Evolutionary conservation across 2,888 invertebrate genomes (phyloP).

Genomic region (Conomelus anceps): DNA sequence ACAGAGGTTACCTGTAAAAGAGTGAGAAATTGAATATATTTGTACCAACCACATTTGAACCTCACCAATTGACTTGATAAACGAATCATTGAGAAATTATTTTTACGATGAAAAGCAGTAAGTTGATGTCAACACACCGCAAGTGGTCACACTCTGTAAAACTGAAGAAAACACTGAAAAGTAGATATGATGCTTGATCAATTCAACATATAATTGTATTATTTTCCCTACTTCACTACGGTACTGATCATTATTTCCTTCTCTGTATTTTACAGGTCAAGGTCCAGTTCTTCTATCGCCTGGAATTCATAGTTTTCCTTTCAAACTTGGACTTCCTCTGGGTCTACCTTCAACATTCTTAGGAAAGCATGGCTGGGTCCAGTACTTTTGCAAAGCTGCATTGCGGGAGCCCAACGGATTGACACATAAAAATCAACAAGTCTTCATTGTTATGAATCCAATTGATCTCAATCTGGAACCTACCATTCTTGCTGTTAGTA

Average conservation of each 20-base stretch:
- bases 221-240: too few species aligned
- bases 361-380: constrained; percentile 92
- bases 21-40: too few species aligned
- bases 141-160: too few species aligned
- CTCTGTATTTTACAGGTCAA: constrained; percentile 53
- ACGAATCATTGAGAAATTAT: too few species aligned
- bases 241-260: neutral
- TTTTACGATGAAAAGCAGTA: too few species aligned
- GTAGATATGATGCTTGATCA: neutral
- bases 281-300: constrained; percentile 78
- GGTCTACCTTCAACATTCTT: constrained; percentile 88
- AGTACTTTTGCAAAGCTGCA: constrained; percentile 88
- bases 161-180: too few species aligned
- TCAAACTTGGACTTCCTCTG: constrained; percentile 82
- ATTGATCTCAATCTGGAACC: constrained; percentile 88
- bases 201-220: neutral
- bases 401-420: constrained; percentile 80
- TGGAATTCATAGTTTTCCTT: constrained; percentile 91
- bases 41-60: too few species aligned
- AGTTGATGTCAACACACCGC: too few species aligned
- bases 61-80: too few species aligned
- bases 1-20: too few species aligned
- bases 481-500: constrained; percentile 74
- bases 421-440: constrained; percentile 91
- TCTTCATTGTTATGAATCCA: constrained; percentile 95